Base-by-base conservation (phyloP, 2,888 invertebrate genomes). In the Seladonia tumulorum region DNA sequence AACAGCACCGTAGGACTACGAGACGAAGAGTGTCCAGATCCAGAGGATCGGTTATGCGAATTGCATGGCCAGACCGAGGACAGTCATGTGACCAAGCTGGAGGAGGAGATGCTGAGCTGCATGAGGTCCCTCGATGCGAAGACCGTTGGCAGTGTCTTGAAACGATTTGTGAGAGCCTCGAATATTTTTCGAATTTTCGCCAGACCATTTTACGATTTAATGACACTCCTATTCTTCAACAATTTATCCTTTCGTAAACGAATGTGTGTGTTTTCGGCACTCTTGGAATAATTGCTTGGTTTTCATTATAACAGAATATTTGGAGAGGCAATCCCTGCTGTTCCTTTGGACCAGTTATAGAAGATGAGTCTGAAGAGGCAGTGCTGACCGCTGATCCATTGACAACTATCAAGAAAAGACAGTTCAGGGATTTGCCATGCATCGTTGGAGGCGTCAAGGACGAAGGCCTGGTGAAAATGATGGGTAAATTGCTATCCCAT, bases 361-460 rank as follows among this genome's bases (percentile, higher is more conserved):
- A 95, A 83, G 82, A 88, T 0, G 91, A 93, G 5, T 89, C 90
- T 39, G 90, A 92, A 3, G 94, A 93, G 22, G 94, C 94, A 0
- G 83, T 94, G 8, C 71, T 95, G 45, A 93, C 92, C n/a, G 83
- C 88, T 71, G 89, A 93, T 87, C 94, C 95, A 5, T 49, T 80
- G 63, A 81, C 47, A 45, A 78, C 80, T 14, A 83, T 94, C 7
- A 49, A 83, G 49, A 80, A 91, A 1, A 88, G 89, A 10, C 79
- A 89, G 39, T 93, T 92, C 74, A 91, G 93, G 18, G 93, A 94
- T 73, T 92, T 94, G 84, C 94, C 95, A 1, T 92, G 91, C 90
- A 93, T 95, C 73, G 88, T 90, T 5, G 94, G 94, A 25, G 72
- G 93, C 2, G 89, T 88, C 12, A 47, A 86, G 49, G 92, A 94